Evolutionary conservation across 2,113 vertebrate genomes (phyloP).

Genomic region (Xiphias gladius): DNA sequence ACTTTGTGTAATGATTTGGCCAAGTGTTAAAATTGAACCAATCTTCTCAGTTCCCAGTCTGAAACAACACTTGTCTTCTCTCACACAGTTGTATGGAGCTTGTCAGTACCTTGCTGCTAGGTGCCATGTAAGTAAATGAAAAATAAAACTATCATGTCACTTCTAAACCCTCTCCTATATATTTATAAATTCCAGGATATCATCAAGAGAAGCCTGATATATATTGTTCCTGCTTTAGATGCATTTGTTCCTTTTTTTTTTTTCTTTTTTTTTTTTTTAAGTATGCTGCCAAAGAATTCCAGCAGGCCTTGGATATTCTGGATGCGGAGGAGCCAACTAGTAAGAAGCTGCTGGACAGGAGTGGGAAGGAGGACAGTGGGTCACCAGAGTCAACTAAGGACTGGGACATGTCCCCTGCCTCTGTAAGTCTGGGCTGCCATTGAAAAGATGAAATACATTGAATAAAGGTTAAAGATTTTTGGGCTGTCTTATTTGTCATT

Average conservation of each 20-base stretch:
- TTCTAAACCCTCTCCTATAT: not conserved
- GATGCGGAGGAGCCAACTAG: conserved; percentile 95
- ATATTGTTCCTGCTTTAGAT: not conserved
- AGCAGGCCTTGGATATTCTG: conserved; percentile 97
- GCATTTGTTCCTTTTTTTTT: not conserved
- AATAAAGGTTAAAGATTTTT: not conserved
- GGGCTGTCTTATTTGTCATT: not conserved
- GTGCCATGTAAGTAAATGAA: conserved; percentile 92
- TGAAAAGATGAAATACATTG: not conserved
- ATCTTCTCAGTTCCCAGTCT: not conserved
- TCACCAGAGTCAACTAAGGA: conserved; percentile 88
- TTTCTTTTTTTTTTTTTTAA: conserved; percentile 69
- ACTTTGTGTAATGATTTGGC: not conserved
- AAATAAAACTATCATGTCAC: not conserved
- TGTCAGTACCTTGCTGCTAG: conserved; percentile 98
- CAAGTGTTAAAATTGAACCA: not conserved
- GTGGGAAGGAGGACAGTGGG: conserved; percentile 89
- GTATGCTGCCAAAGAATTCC: conserved; percentile 98
- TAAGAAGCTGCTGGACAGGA: conserved; percentile 92
- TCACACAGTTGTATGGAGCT: conserved; percentile 90
- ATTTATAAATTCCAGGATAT: not conserved
- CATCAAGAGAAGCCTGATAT: not conserved
- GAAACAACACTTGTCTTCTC: conserved; percentile 19
- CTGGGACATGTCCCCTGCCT: conserved; percentile 95
- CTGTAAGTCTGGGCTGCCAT: conserved; percentile 84